Evolutionary conservation across 1,140 invertebrate species (phyloP).

Genomic region (Rhagoletis pomonella): DNA sequence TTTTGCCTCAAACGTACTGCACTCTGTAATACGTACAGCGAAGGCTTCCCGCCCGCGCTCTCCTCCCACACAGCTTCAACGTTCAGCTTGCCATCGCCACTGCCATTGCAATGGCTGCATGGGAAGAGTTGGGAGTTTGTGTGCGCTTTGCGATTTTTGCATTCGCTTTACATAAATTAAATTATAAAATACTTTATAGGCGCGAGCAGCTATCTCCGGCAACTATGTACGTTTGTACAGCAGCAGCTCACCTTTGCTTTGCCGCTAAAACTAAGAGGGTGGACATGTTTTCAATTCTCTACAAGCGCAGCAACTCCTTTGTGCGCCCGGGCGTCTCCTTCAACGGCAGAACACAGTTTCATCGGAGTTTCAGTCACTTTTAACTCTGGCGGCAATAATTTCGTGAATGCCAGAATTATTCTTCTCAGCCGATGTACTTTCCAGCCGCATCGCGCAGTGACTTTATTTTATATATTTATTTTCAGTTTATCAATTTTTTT

Average conservation of each 20-base stretch:
- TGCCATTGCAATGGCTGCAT: not conserved
- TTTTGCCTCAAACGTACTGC: not conserved
- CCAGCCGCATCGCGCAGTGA: not conserved
- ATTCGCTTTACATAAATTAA: constrained; percentile 58
- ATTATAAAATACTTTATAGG: constrained; percentile 58
- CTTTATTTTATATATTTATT: not conserved
- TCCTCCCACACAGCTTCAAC: not conserved
- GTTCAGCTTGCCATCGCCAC: not conserved
- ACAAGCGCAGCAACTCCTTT: constrained; percentile 45
- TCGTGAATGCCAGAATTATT: constrained; percentile 24
- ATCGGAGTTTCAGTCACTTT: not conserved
- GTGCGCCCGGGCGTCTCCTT: constrained; percentile 5
- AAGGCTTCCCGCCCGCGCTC: not conserved
- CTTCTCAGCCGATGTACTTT: not conserved
- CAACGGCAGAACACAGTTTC: not conserved
- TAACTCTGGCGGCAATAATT: not conserved
- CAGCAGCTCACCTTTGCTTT: constrained; percentile 7
- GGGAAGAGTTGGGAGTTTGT: not conserved
- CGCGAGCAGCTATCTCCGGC: not conserved
- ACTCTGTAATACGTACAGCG: not conserved
- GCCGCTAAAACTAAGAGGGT: constrained; percentile 53
- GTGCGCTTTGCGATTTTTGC: constrained; percentile 49
- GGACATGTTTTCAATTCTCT: constrained; percentile 56
- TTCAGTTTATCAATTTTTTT: not conserved
- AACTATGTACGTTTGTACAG: not conserved